These are phyloP conservation scores for Prolemur simus DNA, from an alignment of 2,113 vertebrate genomes.

Conservation along the genomic window DNA sequence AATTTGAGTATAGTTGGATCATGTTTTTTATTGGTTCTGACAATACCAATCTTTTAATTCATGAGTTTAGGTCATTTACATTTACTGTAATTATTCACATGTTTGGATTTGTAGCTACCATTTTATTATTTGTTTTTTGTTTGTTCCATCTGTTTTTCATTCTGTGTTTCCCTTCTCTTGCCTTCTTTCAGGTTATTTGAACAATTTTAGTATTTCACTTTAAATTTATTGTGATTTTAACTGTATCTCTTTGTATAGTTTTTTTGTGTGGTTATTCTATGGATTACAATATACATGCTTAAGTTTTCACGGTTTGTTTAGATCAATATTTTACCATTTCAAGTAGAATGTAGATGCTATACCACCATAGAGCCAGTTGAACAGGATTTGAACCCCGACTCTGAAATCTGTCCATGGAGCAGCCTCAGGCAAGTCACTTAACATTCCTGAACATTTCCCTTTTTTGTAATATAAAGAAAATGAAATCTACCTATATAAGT, in stretches of 20 bases:
- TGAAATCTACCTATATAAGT: background rate
- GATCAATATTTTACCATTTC: background rate
- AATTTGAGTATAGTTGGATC: background rate
- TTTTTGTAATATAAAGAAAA: background rate
- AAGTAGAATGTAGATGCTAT: background rate
- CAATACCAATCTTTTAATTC: background rate
- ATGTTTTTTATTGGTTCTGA: background rate
- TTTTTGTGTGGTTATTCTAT: too few relatives aligned
- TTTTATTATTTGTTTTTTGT: background rate
- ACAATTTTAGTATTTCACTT: background rate
- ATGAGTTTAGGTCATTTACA: background rate
- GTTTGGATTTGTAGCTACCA: background rate
- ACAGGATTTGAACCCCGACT: background rate
- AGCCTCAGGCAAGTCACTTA: background rate
- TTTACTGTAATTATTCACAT: background rate
- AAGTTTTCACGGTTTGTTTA: background rate
- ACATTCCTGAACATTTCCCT: background rate
- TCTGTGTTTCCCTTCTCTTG: background rate
- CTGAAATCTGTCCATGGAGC: background rate
- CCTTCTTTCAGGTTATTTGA: background rate
- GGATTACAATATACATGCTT: too few relatives aligned
- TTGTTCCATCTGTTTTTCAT: background rate
- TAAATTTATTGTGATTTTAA: background rate
- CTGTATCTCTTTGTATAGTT: too few relatives aligned
- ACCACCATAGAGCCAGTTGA: background rate